Evolutionary conservation across 1,140 invertebrate genomes (phyloP).

Genomic region (Zaprionus davidi): DNA sequence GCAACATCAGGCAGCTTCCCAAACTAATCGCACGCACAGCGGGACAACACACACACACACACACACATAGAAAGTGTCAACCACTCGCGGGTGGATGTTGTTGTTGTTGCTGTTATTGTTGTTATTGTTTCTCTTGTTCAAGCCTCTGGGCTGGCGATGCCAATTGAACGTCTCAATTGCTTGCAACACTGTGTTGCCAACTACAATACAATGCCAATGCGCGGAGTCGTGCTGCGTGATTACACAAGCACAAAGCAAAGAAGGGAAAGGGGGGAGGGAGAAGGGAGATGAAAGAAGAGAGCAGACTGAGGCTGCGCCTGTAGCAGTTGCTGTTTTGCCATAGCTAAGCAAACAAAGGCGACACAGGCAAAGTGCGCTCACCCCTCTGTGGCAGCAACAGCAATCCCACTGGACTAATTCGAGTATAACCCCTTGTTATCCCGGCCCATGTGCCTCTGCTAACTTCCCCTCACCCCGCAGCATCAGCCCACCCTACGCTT

Average conservation of each 20-base stretch:
- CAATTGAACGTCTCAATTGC: constrained; percentile 81
- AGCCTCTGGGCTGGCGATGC: constrained; percentile 36
- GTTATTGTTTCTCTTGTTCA: constrained; percentile 42
- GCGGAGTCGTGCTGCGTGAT: constrained; percentile 66
- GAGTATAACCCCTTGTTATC: constrained; percentile 78
- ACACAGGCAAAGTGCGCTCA: constrained; percentile 25
- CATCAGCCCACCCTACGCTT: neutral
- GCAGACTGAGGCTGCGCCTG: constrained; percentile 27
- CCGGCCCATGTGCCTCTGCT: constrained; percentile 4
- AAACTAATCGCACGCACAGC: constrained; percentile 77
- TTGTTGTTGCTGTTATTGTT: constrained; percentile 23
- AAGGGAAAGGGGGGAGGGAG: constrained; percentile 23
- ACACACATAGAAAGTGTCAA: constrained; percentile 35
- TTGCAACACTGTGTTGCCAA: constrained; percentile 44
- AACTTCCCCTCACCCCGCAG: neutral
- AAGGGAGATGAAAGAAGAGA: neutral
- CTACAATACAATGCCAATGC: constrained; percentile 22
- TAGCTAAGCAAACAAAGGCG: constrained; percentile 54
- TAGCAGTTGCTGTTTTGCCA: constrained; percentile 23
- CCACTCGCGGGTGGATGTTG: constrained; percentile 36
- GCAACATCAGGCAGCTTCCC: constrained; percentile 73
- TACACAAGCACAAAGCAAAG: constrained; percentile 54
- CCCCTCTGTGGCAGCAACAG: constrained; percentile 10
- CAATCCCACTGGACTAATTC: constrained; percentile 78
- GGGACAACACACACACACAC: constrained; percentile 28